Evolutionary conservation across 2,113 vertebrate species (phyloP).

Genomic region (Petrocephalus microphthalmus): DNA sequence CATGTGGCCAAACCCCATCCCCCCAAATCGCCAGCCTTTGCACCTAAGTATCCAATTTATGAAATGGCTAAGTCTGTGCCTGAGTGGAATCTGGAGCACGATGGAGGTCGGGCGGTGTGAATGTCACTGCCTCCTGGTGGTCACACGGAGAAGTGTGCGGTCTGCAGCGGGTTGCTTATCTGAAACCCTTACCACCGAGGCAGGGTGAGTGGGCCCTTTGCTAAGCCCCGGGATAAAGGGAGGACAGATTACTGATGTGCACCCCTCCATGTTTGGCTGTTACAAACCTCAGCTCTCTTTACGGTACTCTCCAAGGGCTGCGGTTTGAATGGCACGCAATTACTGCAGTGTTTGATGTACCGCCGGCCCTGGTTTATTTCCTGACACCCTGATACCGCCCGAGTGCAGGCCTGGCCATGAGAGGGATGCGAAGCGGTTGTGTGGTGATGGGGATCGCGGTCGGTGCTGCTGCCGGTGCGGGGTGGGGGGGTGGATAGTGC

Average conservation of each 20-base stretch:
- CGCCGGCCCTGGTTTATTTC: background rate
- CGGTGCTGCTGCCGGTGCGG: background rate
- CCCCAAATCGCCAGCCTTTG: background rate
- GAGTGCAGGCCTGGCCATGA: background rate
- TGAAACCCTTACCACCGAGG: background rate
- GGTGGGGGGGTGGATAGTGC: background rate
- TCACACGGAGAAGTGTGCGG: background rate
- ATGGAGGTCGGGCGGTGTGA: background rate
- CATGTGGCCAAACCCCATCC: background rate
- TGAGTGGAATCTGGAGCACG: background rate
- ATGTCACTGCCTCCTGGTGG: background rate
- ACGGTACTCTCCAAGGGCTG: background rate
- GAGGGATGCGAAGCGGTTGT: background rate
- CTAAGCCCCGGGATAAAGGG: background rate
- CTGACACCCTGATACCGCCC: background rate
- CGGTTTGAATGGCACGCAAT: constrained; percentile 13
- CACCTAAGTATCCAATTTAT: background rate
- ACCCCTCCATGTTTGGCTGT: background rate
- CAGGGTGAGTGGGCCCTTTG: background rate
- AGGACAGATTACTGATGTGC: background rate
- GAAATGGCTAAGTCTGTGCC: background rate
- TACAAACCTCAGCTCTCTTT: background rate
- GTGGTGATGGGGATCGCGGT: background rate
- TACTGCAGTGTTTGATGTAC: constrained; percentile 13
- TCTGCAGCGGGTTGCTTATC: background rate